A percentile compares a stretch with the other conserved stretches of the same genome.
Evolutionary conservation across 1,140 invertebrate species (phyloP).

Genomic region (Aphis gossypii): DNA sequence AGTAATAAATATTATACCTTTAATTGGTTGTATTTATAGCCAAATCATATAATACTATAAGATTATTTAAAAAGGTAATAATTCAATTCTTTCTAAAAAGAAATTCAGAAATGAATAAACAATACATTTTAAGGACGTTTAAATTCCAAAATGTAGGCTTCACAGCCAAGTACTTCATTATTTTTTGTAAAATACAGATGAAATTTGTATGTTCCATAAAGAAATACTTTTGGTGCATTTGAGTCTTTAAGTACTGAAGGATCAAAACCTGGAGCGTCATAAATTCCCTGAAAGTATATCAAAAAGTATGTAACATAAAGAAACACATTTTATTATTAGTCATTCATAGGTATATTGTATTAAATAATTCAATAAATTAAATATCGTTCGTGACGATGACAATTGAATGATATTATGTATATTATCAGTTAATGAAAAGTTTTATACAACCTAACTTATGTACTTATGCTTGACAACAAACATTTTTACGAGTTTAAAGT

Average conservation of each 20-base stretch:
- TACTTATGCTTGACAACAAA: neutral
- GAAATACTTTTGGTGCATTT: neutral
- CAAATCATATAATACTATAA: too few species aligned
- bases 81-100: too few species aligned
- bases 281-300: neutral
- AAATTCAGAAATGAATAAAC: too few species aligned
- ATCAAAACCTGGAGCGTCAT: neutral
- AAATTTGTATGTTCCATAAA: neutral
- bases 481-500: too few species aligned
- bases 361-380: neutral
- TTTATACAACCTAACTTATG: neutral
- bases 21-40: too few species aligned
- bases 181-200: neutral
- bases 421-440: neutral
- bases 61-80: too few species aligned
- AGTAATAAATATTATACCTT: too few species aligned
- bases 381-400: too few species aligned
- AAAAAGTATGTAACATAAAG: neutral
- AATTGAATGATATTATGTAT: neutral
- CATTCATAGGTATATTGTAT: too few species aligned
- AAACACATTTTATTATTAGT: neutral
- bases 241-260: neutral
- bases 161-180: neutral
- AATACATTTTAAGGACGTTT: neutral
- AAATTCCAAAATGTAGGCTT: neutral